These are phyloP conservation scores for Coregonus clupeaformis DNA, from an alignment of 2,113 vertebrate species.

Conservation along the genomic window DNA sequence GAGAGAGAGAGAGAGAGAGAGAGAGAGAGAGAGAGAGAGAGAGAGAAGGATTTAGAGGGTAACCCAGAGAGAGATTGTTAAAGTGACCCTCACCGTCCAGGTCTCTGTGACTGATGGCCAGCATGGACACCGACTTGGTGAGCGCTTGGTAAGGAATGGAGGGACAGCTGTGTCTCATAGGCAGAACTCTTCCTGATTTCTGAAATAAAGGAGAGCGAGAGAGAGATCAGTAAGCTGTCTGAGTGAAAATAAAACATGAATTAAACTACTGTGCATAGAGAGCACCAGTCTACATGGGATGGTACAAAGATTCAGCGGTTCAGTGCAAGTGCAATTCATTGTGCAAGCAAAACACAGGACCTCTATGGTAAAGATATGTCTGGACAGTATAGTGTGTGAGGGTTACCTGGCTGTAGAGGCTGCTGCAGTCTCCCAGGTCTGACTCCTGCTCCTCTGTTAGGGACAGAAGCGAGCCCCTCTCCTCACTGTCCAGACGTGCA, in stretches of 20 bases:
- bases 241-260: neutral
- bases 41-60: neutral
- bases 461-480: constrained; percentile 77
- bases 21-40: neutral
- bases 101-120: constrained; percentile 80
- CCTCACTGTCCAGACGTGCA: constrained; percentile 60
- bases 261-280: too few species aligned
- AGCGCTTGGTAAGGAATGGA: constrained; percentile 79
- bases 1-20: neutral
- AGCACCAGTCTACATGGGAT: too few species aligned
- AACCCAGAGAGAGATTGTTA: neutral
- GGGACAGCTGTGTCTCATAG: constrained; percentile 59
- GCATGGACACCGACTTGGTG: constrained; percentile 87
- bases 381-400: neutral
- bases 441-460: constrained; percentile 81
- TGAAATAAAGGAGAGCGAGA: neutral
- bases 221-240: neutral
- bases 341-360: too few species aligned
- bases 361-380: too few species aligned
- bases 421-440: constrained; percentile 68
- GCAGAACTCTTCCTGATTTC: constrained; percentile 22
- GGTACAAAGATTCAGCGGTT: too few species aligned
- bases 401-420: constrained; percentile 77
- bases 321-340: too few species aligned
- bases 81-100: constrained; percentile 78